Evolutionary conservation across 2,888 invertebrate genomes (phyloP).

Genomic region (Diarsia rubi): DNA sequence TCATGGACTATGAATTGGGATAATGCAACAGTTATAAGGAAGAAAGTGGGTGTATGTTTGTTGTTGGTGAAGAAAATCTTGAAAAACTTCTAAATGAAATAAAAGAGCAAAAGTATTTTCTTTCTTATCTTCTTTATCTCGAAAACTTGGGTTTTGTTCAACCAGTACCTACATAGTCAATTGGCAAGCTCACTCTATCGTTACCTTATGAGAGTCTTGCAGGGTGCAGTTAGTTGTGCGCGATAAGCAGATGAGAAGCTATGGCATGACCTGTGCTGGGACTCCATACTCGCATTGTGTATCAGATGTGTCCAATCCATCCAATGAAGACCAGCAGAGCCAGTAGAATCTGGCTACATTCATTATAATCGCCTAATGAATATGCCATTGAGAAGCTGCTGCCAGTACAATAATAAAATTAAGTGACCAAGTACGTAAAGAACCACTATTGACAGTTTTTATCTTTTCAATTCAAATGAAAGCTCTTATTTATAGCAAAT

Average conservation of each 20-base stretch:
- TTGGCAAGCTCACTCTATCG: not conserved
- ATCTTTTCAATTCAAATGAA: constrained; percentile 14
- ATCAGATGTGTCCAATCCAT: not conserved
- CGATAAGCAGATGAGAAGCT: not conserved
- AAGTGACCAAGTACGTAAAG: not conserved
- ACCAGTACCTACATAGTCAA: not conserved
- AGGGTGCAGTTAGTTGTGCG: not conserved
- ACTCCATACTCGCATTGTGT: not conserved
- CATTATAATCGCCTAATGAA: no score
- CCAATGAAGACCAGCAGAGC: no score
- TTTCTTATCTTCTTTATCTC: not conserved
- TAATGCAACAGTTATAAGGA: constrained; percentile 59
- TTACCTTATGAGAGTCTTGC: not conserved
- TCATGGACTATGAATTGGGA: constrained; percentile 49
- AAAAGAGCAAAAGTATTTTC: not conserved
- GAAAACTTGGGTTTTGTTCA: not conserved
- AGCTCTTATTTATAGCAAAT: constrained; percentile 21
- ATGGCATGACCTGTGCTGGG: not conserved
- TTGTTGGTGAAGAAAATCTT: not conserved
- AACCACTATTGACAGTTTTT: not conserved
- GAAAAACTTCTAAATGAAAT: constrained; percentile 17
- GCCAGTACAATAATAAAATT: not conserved
- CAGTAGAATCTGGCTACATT: no score
- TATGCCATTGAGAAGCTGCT: no score
- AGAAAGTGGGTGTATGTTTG: constrained; percentile 1